Conservation (phyloP, 2,113 vertebrate species). For the Labeo catla region DNA sequence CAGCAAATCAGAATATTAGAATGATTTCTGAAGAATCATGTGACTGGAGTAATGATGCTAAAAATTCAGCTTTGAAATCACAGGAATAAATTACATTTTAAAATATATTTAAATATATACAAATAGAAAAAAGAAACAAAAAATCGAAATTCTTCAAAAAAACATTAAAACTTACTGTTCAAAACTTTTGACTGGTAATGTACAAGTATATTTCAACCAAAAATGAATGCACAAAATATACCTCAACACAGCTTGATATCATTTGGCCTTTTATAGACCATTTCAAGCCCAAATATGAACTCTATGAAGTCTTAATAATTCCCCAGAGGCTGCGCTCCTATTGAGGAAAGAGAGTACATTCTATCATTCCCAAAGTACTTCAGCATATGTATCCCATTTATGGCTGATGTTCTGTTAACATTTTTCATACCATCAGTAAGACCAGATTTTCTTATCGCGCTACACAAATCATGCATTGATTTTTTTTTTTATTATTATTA, state of each 20-base stretch:
- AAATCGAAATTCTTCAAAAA: too few relatives aligned
- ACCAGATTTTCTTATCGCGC: slow-evolving; percentile 46
- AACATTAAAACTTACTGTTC: too few relatives aligned
- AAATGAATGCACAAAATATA: slow-evolving; percentile 42
- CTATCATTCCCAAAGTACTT: slow-evolving; percentile 63
- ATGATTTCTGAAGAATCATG: too few relatives aligned
- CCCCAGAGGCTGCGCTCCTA: slow-evolving; percentile 65
- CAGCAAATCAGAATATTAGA: too few relatives aligned
- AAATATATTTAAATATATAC: too few relatives aligned
- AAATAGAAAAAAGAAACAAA: too few relatives aligned
- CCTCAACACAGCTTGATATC: slow-evolving; percentile 54
- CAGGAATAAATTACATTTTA: too few relatives aligned
- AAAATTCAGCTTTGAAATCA: too few relatives aligned
- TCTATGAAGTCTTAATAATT: slow-evolving; percentile 69
- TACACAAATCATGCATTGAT: slow-evolving; percentile 45
- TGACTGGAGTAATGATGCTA: too few relatives aligned
- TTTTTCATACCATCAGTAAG: slow-evolving; percentile 42
- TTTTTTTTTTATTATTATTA: slow-evolving; percentile 13
- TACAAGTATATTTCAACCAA: slow-evolving; percentile 36
- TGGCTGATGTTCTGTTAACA: slow-evolving; percentile 62
- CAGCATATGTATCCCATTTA: slow-evolving; percentile 70
- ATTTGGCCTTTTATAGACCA: slow-evolving; percentile 69
- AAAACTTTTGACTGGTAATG: too few relatives aligned
- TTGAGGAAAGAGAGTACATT: slow-evolving; percentile 68
- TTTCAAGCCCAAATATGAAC: slow-evolving; percentile 74